Conservation (phyloP, 2,797 vertebrate genomes). For the Gambusia yucatana region DNA sequence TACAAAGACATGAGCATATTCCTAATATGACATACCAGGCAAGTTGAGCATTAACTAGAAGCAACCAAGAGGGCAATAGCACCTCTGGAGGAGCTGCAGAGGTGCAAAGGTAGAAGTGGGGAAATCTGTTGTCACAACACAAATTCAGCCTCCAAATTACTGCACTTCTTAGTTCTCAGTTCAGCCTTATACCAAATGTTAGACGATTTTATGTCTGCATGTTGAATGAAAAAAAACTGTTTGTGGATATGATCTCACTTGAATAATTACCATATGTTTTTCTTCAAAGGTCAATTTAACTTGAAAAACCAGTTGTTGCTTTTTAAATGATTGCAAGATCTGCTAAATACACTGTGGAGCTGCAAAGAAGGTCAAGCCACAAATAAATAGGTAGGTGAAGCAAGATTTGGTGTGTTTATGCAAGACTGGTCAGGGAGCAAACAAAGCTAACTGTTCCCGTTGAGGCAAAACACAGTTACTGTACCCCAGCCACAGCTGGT, state of each 20-base stretch:
- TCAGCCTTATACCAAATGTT: neutral
- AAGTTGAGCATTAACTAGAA: neutral
- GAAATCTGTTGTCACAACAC: neutral
- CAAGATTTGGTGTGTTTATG: slow-evolving; percentile 37
- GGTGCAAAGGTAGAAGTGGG: neutral
- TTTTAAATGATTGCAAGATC: neutral
- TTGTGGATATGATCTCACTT: neutral
- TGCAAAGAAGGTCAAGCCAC: slow-evolving; percentile 3
- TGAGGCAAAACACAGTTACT: slow-evolving; percentile 58
- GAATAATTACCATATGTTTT: slow-evolving; percentile 3
- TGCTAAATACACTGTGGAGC: neutral
- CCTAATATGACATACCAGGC: neutral
- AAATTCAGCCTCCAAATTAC: neutral
- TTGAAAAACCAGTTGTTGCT: slow-evolving; percentile 2
- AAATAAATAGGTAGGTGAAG: slow-evolving; percentile 31
- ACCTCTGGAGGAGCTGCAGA: neutral
- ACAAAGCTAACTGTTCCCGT: slow-evolving; percentile 35
- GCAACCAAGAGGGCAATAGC: neutral
- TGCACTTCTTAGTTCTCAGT: neutral
- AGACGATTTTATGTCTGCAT: neutral
- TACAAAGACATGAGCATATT: neutral
- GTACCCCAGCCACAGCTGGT: slow-evolving; percentile 58
- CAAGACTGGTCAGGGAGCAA: slow-evolving; percentile 36
- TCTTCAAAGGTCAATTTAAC: slow-evolving; percentile 6
- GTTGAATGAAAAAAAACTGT: neutral